Conservation (phyloP, 2,797 vertebrate species). For the Mycteria americana region DNA sequence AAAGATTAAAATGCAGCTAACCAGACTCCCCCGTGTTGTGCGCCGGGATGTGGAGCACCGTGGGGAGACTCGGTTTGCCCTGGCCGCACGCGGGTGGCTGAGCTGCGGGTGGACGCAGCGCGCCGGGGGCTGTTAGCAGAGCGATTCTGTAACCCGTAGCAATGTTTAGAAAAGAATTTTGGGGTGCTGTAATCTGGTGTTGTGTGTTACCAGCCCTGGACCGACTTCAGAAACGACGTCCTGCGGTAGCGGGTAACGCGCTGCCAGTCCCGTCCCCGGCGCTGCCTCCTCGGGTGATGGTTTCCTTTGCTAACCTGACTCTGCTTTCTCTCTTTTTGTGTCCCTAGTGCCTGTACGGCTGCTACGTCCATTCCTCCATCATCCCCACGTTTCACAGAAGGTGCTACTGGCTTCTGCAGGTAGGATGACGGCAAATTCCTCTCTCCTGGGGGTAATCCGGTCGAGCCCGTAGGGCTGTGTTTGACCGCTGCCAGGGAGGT, state of each 20-base stretch:
- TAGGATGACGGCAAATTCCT: conserved; percentile 74
- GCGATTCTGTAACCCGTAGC: neutral
- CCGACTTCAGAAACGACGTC: rapidly evolving
- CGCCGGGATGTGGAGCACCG: rapidly evolving
- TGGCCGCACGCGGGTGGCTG: too few relatives aligned
- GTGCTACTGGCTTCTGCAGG: conserved; percentile 99
- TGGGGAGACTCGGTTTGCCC: neutral
- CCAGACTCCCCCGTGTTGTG: neutral
- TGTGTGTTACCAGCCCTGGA: neutral
- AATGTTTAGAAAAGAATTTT: rapidly evolving
- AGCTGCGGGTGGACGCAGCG: neutral
- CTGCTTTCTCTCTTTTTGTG: conserved; percentile 70
- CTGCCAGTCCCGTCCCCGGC: rapidly evolving
- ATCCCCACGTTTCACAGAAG: conserved; percentile 99
- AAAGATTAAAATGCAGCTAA: rapidly evolving
- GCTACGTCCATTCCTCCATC: conserved; percentile 99
- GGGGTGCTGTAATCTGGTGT: neutral
- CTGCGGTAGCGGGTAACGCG: rapidly evolving
- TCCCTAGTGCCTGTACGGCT: conserved; percentile 96
- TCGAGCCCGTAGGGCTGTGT: neutral
- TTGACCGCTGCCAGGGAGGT: rapidly evolving
- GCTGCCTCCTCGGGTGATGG: rapidly evolving
- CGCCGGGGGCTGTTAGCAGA: neutral
- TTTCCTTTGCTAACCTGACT: neutral
- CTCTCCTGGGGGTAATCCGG: neutral